These are phyloP conservation scores for Lasioglossum calceatum DNA, from an alignment of 2,888 invertebrate species.

Conservation along the genomic window DNA sequence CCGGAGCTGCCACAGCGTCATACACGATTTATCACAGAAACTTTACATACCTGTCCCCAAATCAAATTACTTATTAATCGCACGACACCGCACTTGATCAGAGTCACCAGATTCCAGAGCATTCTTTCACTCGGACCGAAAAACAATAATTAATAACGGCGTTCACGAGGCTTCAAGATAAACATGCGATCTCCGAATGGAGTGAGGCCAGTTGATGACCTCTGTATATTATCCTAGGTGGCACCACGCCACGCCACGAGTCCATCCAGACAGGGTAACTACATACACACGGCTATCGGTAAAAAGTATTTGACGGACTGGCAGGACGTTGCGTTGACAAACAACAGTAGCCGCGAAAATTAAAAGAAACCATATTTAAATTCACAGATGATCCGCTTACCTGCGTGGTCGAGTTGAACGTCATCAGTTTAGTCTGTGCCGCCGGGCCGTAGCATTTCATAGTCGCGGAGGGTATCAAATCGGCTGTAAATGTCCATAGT, in stretches of 20 bases:
- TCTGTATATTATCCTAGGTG: constrained; percentile 62
- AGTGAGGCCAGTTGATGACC: constrained; percentile 68
- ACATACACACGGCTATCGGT: constrained; percentile 55
- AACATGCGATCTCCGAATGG: constrained; percentile 53
- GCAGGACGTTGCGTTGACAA: neutral
- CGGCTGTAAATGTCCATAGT: constrained; percentile 69
- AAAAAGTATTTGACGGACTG: constrained; percentile 22
- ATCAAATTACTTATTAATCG: constrained; percentile 63
- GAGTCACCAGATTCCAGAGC: constrained; percentile 73
- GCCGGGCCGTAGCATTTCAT: constrained; percentile 58
- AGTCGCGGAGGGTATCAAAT: constrained; percentile 49
- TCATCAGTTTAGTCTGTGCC: constrained; percentile 52
- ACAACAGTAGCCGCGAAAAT: constrained; percentile 41
- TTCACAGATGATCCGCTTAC: constrained; percentile 54
- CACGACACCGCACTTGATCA: constrained; percentile 66
- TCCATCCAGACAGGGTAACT: constrained; percentile 36
- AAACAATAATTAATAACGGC: constrained; percentile 13
- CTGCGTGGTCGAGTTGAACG: constrained; percentile 60
- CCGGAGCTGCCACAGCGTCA: neutral
- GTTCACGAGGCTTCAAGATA: constrained; percentile 34
- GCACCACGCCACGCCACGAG: constrained; percentile 66
- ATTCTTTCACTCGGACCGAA: constrained; percentile 58
- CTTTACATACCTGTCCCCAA: constrained; percentile 66
- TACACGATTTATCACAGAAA: constrained; percentile 39
- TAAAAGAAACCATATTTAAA: constrained; percentile 7